Evolutionary conservation across 2,113 vertebrate species (phyloP), one percentile per base, ranked within the genome.

Genomic region (Gallinago undulata): DNA sequence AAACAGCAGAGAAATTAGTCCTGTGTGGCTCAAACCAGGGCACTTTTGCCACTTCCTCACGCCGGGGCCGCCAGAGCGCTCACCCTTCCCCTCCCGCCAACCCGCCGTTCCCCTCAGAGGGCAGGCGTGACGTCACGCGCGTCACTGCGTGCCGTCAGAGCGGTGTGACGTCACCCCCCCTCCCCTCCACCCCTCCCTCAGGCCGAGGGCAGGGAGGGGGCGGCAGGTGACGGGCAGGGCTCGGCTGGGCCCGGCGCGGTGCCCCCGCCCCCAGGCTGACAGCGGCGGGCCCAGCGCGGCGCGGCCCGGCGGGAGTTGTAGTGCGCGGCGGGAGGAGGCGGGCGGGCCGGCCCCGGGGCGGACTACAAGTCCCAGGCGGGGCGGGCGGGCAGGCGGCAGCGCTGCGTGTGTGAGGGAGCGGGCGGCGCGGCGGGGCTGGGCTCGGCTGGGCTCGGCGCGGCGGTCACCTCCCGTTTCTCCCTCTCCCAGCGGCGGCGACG

Each of bases 241-340:
- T 13, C 10, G 6, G 7, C 9, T 48, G 15, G 50, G 11, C 53
- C 33, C 72, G 25, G 55, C 72, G 35, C 81, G 37, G 81, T 37
- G 93, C 87, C 69, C 27, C 69, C 48, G 50, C 22, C 19, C 64
- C 43, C 66, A 31, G 70, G 45, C 48, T 50, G 73, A 59, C 60
- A 95, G 75, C 64, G 24, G 41, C 56, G 13, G 57, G 13, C 53
- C 33, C 72, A 22, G 59, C 72, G 33, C 87, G 50, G 81, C 77
- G 70, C 74, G 90, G 98, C 91, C 94, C 94, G 57, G 41, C 95
- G 98, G 98, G 92, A 95, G 56, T 73, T 96, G 98, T 98, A 98
- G 98, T 99, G 84, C 55, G 57, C 5, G 2, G 6, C 2, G 27
- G 73, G 33, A 6, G 84, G 41, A 35, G 19, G 24, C 66, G 63